Percentiles rank a stretch among this genome's conserved stretches.
Evolutionary conservation across 2,888 invertebrate genomes (phyloP).

Genomic region (Amiota mariae): DNA sequence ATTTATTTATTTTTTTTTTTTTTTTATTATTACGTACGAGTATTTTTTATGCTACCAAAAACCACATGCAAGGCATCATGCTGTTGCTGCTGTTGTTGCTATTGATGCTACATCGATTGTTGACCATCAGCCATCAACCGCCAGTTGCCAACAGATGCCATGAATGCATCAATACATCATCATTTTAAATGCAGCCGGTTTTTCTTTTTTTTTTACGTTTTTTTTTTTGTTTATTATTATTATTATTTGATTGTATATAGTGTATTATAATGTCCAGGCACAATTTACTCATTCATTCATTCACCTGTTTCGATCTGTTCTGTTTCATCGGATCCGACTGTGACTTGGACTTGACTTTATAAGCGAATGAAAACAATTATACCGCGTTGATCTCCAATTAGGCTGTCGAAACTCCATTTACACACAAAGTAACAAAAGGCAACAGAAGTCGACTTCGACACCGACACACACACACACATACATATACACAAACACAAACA

Average conservation of each 20-base stretch:
- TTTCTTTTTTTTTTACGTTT: constrained; percentile 51
- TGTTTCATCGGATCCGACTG: background rate
- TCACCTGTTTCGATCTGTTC: constrained; percentile 58
- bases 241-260: too few species aligned
- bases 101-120: constrained; percentile 23
- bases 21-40: background rate
- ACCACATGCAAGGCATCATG: constrained; percentile 51
- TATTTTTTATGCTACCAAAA: constrained; percentile 15
- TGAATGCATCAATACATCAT: constrained; percentile 61
- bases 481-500: too few species aligned
- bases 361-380: constrained; percentile 54
- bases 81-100: constrained; percentile 50
- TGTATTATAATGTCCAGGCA: too few species aligned
- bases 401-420: constrained; percentile 68
- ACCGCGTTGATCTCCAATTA: constrained; percentile 66
- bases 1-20: background rate
- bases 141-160: constrained; percentile 55
- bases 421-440: constrained; percentile 40
- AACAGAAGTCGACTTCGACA: constrained; percentile 33
- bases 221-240: constrained; percentile 53
- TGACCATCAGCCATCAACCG: too few species aligned
- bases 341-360: constrained; percentile 53
- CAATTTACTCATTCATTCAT: constrained; percentile 57
- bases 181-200: background rate
- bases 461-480: too few species aligned